Evolutionary conservation across 2,888 invertebrate genomes (phyloP).

Genomic region (Sesia bembeciformis): DNA sequence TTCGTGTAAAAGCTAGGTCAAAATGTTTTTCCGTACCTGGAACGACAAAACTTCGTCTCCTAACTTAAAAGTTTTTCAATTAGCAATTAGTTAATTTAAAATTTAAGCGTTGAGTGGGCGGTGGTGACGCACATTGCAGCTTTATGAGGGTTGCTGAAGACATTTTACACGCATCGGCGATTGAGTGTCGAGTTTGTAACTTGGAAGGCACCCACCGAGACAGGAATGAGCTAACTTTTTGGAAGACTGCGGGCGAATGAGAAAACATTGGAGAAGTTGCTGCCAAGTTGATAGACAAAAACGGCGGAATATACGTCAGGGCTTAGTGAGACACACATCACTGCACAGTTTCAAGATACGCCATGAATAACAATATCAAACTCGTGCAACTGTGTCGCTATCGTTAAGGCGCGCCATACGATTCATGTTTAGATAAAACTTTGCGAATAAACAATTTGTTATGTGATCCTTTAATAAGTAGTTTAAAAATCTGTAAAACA

Average conservation of each 20-base stretch:
- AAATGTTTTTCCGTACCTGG: slow-evolving; percentile 34
- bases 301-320: slow-evolving; percentile 48
- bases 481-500: not conserved
- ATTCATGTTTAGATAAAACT: slow-evolving; percentile 7
- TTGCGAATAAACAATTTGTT: not conserved
- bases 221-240: slow-evolving; percentile 61
- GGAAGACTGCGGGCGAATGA: slow-evolving; percentile 54
- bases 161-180: slow-evolving; percentile 66
- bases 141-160: slow-evolving; percentile 52
- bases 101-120: slow-evolving; percentile 14
- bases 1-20: slow-evolving; percentile 36
- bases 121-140: slow-evolving; percentile 34
- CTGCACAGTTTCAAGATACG: slow-evolving; percentile 42
- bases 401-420: slow-evolving; percentile 30
- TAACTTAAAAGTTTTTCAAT: slow-evolving; percentile 51
- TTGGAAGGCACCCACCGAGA: slow-evolving; percentile 52
- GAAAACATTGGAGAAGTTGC: slow-evolving; percentile 63
- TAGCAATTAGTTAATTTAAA: slow-evolving; percentile 63
- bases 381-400: slow-evolving; percentile 31
- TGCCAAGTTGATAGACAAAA: slow-evolving; percentile 57
- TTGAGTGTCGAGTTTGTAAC: slow-evolving; percentile 57
- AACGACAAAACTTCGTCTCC: slow-evolving; percentile 28
- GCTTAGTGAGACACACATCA: slow-evolving; percentile 50
- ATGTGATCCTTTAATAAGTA: not conserved
- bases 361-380: slow-evolving; percentile 50